Evolutionary conservation across 2,113 vertebrate species (phyloP).

Genomic region (Leucosticte australis): DNA sequence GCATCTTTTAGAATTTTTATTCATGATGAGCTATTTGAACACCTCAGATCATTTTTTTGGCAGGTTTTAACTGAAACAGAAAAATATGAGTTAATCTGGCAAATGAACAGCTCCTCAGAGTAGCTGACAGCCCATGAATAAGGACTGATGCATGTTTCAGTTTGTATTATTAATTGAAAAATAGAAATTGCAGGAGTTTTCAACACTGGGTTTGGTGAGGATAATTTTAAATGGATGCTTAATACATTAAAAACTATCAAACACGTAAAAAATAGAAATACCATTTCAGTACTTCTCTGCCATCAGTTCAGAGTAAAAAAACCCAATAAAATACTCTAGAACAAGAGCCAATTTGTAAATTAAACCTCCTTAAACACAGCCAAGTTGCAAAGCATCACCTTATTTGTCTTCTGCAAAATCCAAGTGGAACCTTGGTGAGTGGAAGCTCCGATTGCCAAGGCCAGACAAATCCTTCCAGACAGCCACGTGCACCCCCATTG

Average conservation of each 20-base stretch:
- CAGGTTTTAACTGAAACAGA: background rate
- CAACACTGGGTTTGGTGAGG: background rate
- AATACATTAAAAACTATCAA: background rate
- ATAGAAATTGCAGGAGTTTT: background rate
- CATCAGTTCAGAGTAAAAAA: background rate
- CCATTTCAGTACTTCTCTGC: background rate
- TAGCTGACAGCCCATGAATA: background rate
- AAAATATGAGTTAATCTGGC: background rate
- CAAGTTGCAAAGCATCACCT: background rate
- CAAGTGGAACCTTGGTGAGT: background rate
- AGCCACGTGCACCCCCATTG: fast-evolving
- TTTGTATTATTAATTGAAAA: background rate
- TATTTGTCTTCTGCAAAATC: background rate
- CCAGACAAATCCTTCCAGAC: background rate
- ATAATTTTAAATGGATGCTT: background rate
- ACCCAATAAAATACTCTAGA: background rate
- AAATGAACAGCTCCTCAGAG: background rate
- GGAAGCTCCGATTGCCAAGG: background rate
- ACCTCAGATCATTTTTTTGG: background rate
- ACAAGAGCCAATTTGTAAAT: background rate
- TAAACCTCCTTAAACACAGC: background rate
- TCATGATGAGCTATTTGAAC: background rate
- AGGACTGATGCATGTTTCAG: background rate
- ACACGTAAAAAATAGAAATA: background rate
- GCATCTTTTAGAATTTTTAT: background rate